phyloP scores from a whole-genome alignment of 2,888 invertebrate genomes.

The Neoascia interrupta region DNA sequence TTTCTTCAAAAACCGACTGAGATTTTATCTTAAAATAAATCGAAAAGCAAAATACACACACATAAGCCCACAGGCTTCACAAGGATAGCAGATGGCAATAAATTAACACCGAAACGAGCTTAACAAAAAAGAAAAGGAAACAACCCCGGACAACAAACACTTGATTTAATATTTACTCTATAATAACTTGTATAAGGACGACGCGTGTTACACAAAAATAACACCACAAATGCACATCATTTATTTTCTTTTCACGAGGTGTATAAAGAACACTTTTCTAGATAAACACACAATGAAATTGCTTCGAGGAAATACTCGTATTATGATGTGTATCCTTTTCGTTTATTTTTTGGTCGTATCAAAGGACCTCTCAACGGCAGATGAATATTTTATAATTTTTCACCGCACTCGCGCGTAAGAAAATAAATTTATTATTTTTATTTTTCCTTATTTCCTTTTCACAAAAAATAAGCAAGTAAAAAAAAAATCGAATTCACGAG shows the following conservation, averaged over 20 bases:
- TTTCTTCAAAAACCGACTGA: slow-evolving; percentile 14
- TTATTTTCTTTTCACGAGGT: slow-evolving; percentile 9
- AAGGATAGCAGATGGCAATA: neutral
- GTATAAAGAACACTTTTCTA: neutral
- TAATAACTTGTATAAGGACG: slow-evolving; percentile 1
- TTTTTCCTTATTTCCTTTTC: neutral
- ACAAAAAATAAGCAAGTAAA: neutral
- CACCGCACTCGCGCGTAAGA: slow-evolving; percentile 4
- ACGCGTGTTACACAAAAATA: slow-evolving; percentile 7
- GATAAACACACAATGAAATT: no score
- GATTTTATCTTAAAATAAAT: slow-evolving; percentile 6
- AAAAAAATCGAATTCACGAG: neutral
- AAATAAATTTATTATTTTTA: no score
- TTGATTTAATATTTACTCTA: slow-evolving; percentile 20
- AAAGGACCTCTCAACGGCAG: slow-evolving; percentile 11
- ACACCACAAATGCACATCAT: slow-evolving; percentile 33
- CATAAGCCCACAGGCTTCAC: no score
- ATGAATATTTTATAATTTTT: slow-evolving; percentile 30
- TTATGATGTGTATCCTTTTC: slow-evolving; percentile 4
- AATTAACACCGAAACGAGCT: neutral
- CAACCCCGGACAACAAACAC: slow-evolving; percentile 3
- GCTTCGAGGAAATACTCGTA: slow-evolving; percentile 7
- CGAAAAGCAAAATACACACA: no score
- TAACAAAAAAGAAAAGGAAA: neutral
- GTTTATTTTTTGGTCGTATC: no score